Evolutionary conservation across 2,888 invertebrate genomes (phyloP), one percentile per base, ranked within the genome.

Genomic region (Petrophora chlorosata): DNA sequence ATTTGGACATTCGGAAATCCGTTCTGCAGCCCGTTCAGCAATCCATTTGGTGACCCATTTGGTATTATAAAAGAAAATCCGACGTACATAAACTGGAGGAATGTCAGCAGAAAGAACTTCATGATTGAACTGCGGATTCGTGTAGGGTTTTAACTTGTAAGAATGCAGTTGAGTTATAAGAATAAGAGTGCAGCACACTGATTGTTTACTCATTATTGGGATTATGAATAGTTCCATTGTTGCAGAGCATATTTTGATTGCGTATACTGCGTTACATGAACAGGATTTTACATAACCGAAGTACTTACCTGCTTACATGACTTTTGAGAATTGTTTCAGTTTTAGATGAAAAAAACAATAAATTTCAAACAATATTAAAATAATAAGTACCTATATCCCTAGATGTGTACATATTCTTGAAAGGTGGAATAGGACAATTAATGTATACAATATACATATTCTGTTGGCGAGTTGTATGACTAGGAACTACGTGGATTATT

Each of bases 171-270:
- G 36, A 5, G 40, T 19, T 43, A 32, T 33, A 39, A 44, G 30
- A 46, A 35, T 4, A 17, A 16, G 1, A 12, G 8, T 32, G 36
- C 32, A 48, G 52, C n/a, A 26, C 7, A 1, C 3, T 25, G 9
- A 53, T 53, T 51, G 51, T 53, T 55, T 17, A n/a, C 25, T 42
- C 34, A n/a, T 41, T 10, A 13, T 15, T 9, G 4, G n/a, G 40
- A 5, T 8, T 5, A 23, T 25, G 28, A 41, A 47, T 57, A 35
- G 8, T 29, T 13, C 28, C 34, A 50, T 58, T 55, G 49, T 58
- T 51, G 12, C 17, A 51, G 5, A 23, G 9, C 2, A 1, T 28
- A 28, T 17, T 34, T 36, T 25, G 14, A 33, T 54, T 55, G 41
- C 46, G 46, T 48, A 40, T 32, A 28, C 26, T 13, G 3, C 16